Conservation (phyloP, 1,140 invertebrate species). For the Littorina saxatilis region DNA sequence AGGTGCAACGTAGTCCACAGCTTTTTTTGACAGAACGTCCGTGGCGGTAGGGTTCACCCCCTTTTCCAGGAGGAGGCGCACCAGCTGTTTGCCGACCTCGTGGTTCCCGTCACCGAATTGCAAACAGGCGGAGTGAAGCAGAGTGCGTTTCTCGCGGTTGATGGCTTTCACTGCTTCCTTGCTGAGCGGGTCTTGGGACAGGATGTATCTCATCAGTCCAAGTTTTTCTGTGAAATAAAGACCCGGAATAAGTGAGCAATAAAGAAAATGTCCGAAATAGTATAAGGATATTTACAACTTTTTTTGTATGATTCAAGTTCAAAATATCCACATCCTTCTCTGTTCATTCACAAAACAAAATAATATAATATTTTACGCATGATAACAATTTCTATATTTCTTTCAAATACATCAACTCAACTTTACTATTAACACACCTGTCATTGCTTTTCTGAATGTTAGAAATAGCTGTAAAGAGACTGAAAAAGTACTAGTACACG, state of each 20-base stretch:
- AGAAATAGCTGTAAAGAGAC: too few species aligned
- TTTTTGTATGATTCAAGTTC: not conserved
- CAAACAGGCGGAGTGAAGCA: slow-evolving; percentile 26
- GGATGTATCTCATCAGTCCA: slow-evolving; percentile 25
- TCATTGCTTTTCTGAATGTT: too few species aligned
- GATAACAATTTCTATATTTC: too few species aligned
- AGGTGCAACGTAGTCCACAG: slow-evolving; percentile 44
- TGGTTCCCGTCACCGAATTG: slow-evolving; percentile 26
- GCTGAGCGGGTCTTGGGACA: not conserved
- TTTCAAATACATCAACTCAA: too few species aligned
- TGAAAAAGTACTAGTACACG: too few species aligned
- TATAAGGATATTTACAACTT: too few species aligned
- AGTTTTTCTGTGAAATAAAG: slow-evolving; percentile 28
- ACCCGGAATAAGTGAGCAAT: too few species aligned
- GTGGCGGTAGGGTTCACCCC: slow-evolving; percentile 28
- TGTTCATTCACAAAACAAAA: too few species aligned
- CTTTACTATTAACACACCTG: too few species aligned
- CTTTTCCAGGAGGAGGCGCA: slow-evolving; percentile 27
- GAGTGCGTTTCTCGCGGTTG: slow-evolving; percentile 25
- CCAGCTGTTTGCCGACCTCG: slow-evolving; percentile 22
- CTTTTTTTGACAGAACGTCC: slow-evolving; percentile 36
- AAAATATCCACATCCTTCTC: not conserved
- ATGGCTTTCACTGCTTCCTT: not conserved
- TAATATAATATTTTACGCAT: too few species aligned
- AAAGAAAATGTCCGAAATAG: too few species aligned